These are phyloP conservation scores for Drosophila meridiana DNA, from an alignment of 2,888 invertebrate species.

Conservation along the genomic window DNA sequence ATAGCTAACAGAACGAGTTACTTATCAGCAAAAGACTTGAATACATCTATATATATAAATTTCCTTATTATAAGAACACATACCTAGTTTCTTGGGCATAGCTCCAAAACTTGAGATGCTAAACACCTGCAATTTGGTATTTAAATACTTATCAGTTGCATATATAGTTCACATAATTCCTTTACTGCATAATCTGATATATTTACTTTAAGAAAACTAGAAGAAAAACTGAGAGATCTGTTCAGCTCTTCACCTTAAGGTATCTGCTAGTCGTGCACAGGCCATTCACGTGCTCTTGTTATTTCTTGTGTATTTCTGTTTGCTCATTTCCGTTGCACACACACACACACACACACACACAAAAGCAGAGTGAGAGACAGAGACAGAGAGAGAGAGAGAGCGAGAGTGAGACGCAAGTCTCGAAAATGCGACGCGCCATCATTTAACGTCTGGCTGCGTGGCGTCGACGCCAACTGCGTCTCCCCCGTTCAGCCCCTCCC, in stretches of 20 bases:
- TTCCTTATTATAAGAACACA: not conserved
- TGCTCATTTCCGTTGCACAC: slow-evolving; percentile 73
- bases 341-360: slow-evolving; percentile 25
- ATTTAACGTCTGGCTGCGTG: slow-evolving; percentile 66
- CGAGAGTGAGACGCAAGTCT: slow-evolving; percentile 5
- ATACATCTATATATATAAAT: not conserved
- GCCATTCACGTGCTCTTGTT: not conserved
- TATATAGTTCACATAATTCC: not conserved
- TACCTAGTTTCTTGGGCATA: not conserved
- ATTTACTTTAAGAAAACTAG: no score
- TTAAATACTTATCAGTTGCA: not conserved
- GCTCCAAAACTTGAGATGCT: not conserved
- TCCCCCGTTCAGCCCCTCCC: not conserved
- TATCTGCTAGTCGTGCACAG: not conserved
- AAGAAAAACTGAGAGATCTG: no score
- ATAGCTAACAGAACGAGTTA: not conserved
- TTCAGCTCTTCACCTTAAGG: not conserved
- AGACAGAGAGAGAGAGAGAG: slow-evolving; percentile 1
- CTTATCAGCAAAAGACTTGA: not conserved
- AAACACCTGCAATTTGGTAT: not conserved
- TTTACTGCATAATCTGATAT: not conserved
- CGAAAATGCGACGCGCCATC: slow-evolving; percentile 66
- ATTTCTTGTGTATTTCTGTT: slow-evolving; percentile 57
- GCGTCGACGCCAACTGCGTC: slow-evolving; percentile 51
- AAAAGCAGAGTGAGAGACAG: not conserved